These are phyloP conservation scores for Zaprionus nigranus DNA, from an alignment of 1,140 invertebrate species.

Conservation along the genomic window DNA sequence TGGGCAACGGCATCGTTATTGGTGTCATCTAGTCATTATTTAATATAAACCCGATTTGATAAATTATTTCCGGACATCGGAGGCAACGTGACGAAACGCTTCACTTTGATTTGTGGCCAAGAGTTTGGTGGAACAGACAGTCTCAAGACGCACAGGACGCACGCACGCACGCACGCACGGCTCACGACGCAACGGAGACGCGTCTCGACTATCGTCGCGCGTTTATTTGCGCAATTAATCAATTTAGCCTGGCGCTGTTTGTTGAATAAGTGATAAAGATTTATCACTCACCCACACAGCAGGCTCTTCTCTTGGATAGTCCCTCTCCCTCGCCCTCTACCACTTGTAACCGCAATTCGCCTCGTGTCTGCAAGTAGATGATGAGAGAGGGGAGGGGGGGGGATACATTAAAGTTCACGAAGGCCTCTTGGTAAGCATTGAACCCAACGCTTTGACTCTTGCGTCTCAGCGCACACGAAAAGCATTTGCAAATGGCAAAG, in stretches of 20 bases:
- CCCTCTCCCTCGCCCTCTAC: neutral
- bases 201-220: conserved; percentile 36
- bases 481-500: conserved; percentile 45
- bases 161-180: conserved; percentile 12
- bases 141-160: conserved; percentile 24
- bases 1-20: conserved; percentile 39
- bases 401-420: conserved; percentile 47
- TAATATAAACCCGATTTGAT: conserved; percentile 72
- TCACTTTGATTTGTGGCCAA: conserved; percentile 68
- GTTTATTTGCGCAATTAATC: conserved; percentile 82
- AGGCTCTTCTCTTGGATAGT: conserved; percentile 9
- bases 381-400: conserved; percentile 20
- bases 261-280: conserved; percentile 77
- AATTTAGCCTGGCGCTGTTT: conserved; percentile 65
- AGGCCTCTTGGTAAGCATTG: conserved; percentile 67
- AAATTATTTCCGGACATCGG: conserved; percentile 75
- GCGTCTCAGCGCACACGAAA: conserved; percentile 74
- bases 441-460: conserved; percentile 78
- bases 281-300: conserved; percentile 62
- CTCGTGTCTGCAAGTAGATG: neutral
- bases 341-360: conserved; percentile 14
- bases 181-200: conserved; percentile 20
- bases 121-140: conserved; percentile 10
- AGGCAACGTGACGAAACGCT: conserved; percentile 70
- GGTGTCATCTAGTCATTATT: conserved; percentile 76